These are phyloP conservation scores for Muscicapa comitata DNA, from an alignment of 2,797 vertebrate species.

Conservation along the genomic window DNA sequence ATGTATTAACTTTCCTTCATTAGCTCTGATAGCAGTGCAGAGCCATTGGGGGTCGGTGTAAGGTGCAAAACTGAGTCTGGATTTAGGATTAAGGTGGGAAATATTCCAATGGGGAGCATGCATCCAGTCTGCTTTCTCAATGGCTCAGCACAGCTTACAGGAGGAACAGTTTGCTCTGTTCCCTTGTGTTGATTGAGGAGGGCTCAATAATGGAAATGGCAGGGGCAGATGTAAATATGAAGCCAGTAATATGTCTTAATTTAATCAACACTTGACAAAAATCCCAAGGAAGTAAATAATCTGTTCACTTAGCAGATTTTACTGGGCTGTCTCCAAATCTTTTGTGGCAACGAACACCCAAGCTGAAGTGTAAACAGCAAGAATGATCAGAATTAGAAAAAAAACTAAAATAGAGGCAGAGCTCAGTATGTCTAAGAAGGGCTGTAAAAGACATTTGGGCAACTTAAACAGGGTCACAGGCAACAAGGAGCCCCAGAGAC, in stretches of 20 bases:
- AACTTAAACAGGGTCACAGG: not conserved
- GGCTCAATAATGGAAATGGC: not conserved
- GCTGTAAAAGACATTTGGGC: not conserved
- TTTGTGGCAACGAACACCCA: not conserved
- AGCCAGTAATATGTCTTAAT: not conserved
- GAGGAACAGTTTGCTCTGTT: not conserved
- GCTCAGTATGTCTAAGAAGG: not conserved
- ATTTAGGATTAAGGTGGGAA: not conserved
- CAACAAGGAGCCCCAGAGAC: not conserved
- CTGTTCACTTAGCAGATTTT: not conserved
- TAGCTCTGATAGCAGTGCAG: not conserved
- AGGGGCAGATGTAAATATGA: not conserved
- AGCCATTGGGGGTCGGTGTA: not conserved
- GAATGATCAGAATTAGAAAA: not conserved
- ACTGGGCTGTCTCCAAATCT: not conserved
- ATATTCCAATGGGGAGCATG: not conserved
- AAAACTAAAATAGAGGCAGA: no score
- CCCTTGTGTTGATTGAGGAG: not conserved
- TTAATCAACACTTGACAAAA: not conserved
- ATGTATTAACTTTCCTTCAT: constrained; percentile 38
- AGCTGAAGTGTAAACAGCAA: not conserved
- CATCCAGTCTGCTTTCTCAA: not conserved
- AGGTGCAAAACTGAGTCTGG: not conserved
- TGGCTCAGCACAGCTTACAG: not conserved
- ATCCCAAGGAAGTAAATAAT: not conserved